These are phyloP conservation scores for Lindbergichthys nudifrons DNA, from an alignment of 2,797 vertebrate genomes.

Conservation along the genomic window DNA sequence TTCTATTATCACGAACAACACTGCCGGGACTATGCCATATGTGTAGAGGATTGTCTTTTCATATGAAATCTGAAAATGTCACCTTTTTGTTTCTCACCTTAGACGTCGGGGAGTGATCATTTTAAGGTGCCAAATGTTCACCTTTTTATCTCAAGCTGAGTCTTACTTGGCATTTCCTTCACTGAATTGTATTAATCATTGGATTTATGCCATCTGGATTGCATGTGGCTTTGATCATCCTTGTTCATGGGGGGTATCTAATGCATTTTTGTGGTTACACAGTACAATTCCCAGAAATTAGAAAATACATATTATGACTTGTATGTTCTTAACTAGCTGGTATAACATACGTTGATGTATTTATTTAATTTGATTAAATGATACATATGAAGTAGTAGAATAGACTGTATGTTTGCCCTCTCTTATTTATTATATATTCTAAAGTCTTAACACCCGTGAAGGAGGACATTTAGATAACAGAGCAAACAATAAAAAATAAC, in stretches of 20 bases:
- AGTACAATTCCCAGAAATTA: too few relatives aligned
- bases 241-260: background rate
- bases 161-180: conserved; percentile 28
- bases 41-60: conserved; percentile 65
- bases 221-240: background rate
- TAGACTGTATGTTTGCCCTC: background rate
- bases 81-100: conserved; percentile 74
- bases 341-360: too few relatives aligned
- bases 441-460: background rate
- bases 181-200: conserved; percentile 38
- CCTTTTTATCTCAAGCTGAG: conserved; percentile 59
- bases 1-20: conserved; percentile 70
- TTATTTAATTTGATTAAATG: too few relatives aligned
- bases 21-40: conserved; percentile 63
- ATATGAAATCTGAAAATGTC: conserved; percentile 63
- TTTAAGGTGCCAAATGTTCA: conserved; percentile 62
- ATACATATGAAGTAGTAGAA: background rate
- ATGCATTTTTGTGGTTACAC: background rate
- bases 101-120: conserved; percentile 63
- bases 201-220: background rate
- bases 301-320: too few relatives aligned
- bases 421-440: background rate
- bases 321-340: too few relatives aligned
- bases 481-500: background rate
- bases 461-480: conserved; percentile 17